These are phyloP conservation scores for Steatornis caripensis DNA, from an alignment of 2,113 vertebrate species.

Conservation along the genomic window DNA sequence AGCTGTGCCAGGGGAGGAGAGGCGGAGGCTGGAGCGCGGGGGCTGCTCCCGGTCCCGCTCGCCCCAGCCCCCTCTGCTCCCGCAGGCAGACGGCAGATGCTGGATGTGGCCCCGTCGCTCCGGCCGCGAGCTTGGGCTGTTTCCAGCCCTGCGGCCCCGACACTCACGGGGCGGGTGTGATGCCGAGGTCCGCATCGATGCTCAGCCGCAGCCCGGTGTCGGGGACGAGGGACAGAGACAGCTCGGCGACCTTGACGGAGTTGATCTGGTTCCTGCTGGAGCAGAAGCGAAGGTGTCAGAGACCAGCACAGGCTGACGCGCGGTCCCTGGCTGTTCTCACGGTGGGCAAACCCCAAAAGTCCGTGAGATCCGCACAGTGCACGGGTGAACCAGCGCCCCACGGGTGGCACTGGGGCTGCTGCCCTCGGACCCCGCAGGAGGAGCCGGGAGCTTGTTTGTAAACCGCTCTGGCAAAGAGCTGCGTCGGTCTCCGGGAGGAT, in stretches of 20 bases:
- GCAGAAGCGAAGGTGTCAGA: neutral
- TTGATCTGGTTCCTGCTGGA: neutral
- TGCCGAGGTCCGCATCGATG: neutral
- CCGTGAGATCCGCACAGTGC: rapidly evolving
- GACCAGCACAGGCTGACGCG: rapidly evolving
- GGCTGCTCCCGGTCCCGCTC: rapidly evolving
- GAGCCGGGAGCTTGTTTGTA: neutral
- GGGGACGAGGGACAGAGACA: neutral
- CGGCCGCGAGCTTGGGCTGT: neutral
- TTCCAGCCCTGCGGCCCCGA: rapidly evolving
- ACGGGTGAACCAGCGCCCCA: rapidly evolving
- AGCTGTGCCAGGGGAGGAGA: neutral
- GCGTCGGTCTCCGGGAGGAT: neutral
- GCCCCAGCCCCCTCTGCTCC: neutral
- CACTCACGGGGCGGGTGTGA: neutral
- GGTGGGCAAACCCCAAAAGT: neutral
- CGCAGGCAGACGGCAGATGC: rapidly evolving
- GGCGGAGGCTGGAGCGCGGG: neutral
- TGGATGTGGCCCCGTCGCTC: rapidly evolving
- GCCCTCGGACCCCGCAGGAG: neutral
- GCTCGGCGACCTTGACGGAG: neutral
- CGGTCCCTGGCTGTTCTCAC: neutral
- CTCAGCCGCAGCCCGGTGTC: neutral
- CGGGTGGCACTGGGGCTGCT: neutral
- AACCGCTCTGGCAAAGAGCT: neutral